A percentile compares a stretch with the other conserved stretches of the same genome.
phyloP scores from a whole-genome alignment of 2,888 invertebrate genomes.

The Atethmia centrago region DNA sequence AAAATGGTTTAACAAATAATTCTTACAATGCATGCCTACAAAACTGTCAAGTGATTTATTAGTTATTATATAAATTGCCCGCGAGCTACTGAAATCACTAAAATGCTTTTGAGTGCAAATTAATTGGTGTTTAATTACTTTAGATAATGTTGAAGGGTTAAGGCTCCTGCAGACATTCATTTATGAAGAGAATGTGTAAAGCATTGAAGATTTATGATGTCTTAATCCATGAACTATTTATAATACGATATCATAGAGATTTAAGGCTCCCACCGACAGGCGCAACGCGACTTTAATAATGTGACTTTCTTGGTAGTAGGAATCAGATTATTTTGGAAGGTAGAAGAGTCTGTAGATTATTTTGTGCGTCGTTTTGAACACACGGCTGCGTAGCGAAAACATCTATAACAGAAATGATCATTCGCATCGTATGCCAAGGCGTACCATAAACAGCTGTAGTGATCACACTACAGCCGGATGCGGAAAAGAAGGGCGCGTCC shows the following conservation, averaged over 20 bases:
- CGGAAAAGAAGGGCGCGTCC: too few species aligned
- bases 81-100: slow-evolving; percentile 26
- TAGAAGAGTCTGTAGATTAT: background rate
- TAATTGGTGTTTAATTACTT: slow-evolving; percentile 15
- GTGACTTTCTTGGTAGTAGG: too few species aligned
- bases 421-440: background rate
- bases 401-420: background rate
- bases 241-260: too few species aligned
- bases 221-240: background rate
- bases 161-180: too few species aligned
- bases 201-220: background rate
- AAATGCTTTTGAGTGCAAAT: slow-evolving; percentile 8
- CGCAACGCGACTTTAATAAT: too few species aligned
- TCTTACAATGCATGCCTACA: slow-evolving; percentile 14
- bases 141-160: slow-evolving; percentile 5
- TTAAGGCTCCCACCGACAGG: too few species aligned
- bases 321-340: too few species aligned
- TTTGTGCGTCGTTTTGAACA: background rate
- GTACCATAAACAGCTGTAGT: too few species aligned
- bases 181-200: slow-evolving; percentile 22
- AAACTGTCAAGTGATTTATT: slow-evolving; percentile 21
- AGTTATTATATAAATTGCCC: background rate
- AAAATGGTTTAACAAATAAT: slow-evolving; percentile 16
- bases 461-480: too few species aligned
- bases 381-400: too few species aligned